A percentile compares a stretch with the other conserved stretches of the same genome.
These are phyloP conservation scores for Agriopis leucophaearia DNA, from an alignment of 2,888 invertebrate species.

Conservation along the genomic window DNA sequence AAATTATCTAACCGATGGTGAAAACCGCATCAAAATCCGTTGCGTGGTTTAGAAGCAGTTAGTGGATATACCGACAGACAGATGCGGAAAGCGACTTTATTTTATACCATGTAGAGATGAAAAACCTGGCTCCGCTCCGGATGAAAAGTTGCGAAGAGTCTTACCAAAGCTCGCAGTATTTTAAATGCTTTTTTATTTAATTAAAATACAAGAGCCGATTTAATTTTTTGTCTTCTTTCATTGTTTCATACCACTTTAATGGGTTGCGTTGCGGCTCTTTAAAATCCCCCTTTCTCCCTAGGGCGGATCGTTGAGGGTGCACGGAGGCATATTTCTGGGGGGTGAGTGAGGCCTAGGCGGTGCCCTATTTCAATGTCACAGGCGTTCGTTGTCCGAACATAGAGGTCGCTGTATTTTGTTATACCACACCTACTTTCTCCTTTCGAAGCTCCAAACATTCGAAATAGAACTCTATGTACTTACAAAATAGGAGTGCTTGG, in stretches of 20 bases:
- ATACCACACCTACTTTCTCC: slow-evolving; percentile 25
- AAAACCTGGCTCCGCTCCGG: no score
- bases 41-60: no score
- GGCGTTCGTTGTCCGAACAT: slow-evolving; percentile 77
- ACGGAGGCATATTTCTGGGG: slow-evolving; percentile 63
- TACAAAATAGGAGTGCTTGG: background rate
- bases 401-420: slow-evolving; percentile 71
- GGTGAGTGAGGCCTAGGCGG: slow-evolving; percentile 67
- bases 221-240: slow-evolving; percentile 3
- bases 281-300: slow-evolving; percentile 35
- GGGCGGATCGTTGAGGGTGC: slow-evolving; percentile 62
- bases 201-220: background rate
- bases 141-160: no score
- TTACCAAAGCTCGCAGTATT: background rate
- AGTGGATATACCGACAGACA: no score
- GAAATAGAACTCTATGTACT: slow-evolving; percentile 43
- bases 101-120: no score
- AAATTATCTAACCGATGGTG: no score
- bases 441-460: background rate
- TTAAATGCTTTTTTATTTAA: background rate
- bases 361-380: slow-evolving; percentile 80
- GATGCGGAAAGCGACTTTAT: no score
- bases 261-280: slow-evolving; percentile 33
- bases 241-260: slow-evolving; percentile 19
- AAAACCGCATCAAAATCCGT: no score